Evolutionary conservation across 2,113 vertebrate genomes (phyloP).

Genomic region (Diadophis punctatus): DNA sequence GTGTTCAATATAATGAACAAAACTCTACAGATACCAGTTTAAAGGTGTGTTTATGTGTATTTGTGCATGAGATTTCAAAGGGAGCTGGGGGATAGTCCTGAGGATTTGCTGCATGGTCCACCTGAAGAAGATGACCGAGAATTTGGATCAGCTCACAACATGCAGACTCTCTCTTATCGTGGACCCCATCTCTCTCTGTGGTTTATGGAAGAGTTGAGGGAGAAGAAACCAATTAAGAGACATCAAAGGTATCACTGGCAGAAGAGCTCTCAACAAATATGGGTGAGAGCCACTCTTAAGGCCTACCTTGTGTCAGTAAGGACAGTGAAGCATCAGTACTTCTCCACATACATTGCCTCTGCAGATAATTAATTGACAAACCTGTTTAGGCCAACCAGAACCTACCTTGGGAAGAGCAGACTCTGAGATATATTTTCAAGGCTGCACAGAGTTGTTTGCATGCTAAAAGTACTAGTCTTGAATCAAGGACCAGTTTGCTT

Average conservation of each 20-base stretch:
- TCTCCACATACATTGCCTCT: neutral
- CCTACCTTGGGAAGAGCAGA: neutral
- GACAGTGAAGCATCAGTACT: neutral
- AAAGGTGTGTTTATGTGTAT: neutral
- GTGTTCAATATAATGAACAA: neutral
- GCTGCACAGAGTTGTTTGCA: neutral
- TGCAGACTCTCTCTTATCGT: neutral
- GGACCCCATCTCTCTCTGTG: neutral
- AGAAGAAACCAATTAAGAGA: neutral
- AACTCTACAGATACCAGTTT: neutral
- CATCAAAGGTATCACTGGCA: neutral
- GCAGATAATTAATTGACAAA: neutral
- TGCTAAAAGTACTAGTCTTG: neutral
- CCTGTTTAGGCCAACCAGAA: neutral
- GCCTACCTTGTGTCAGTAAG: neutral
- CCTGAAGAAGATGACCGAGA: neutral
- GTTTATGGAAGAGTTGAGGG: neutral
- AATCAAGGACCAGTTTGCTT: neutral
- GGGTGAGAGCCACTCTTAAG: neutral
- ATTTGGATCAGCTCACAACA: neutral
- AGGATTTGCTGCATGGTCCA: neutral
- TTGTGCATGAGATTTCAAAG: neutral
- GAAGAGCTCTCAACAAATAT: neutral
- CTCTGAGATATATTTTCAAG: neutral
- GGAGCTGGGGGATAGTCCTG: neutral